Evolutionary conservation across 2,888 invertebrate genomes (phyloP).

Genomic region (Hoplodrina blanda): DNA sequence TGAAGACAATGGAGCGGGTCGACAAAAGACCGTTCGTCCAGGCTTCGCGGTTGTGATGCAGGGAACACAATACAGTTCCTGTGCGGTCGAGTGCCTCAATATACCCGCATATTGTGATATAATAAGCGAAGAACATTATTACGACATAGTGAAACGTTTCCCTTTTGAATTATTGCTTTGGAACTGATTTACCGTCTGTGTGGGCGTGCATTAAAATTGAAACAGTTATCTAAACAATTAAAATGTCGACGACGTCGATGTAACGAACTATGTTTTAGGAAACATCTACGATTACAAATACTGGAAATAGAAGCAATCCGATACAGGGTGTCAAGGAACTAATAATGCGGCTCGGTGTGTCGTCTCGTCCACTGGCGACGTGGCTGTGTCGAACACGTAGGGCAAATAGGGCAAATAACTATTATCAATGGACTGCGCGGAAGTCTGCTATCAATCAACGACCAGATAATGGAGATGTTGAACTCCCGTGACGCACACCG

Average conservation of each 20-base stretch:
- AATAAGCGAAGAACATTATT: conserved; percentile 64
- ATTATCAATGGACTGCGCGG: conserved; percentile 77
- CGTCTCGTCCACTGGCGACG: conserved; percentile 53
- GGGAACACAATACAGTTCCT: conserved; percentile 83
- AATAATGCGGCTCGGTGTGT: conserved; percentile 67
- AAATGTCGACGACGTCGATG: conserved; percentile 36
- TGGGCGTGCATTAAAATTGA: conserved; percentile 44
- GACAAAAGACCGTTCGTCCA: conserved; percentile 83
- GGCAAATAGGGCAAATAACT: conserved; percentile 78
- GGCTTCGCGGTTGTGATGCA: conserved; percentile 78
- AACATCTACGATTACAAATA: conserved; percentile 64
- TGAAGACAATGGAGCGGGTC: conserved; percentile 82
- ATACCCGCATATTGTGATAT: conserved; percentile 77
- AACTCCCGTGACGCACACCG: conserved; percentile 80
- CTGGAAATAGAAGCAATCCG: conserved; percentile 69
- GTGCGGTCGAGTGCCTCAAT: conserved; percentile 85
- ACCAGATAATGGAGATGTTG: conserved; percentile 84
- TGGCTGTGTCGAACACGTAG: conserved; percentile 59
- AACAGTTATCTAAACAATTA: conserved; percentile 57
- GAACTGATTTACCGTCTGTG: conserved; percentile 32
- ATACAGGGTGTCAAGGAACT: conserved; percentile 72
- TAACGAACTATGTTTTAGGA: conserved; percentile 52
- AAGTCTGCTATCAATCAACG: conserved; percentile 87
- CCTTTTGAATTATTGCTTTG: conserved; percentile 55
- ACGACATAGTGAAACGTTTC: conserved; percentile 56